Base-by-base conservation (phyloP, 2,113 vertebrate genomes). In the Entelurus aequoreus region DNA sequence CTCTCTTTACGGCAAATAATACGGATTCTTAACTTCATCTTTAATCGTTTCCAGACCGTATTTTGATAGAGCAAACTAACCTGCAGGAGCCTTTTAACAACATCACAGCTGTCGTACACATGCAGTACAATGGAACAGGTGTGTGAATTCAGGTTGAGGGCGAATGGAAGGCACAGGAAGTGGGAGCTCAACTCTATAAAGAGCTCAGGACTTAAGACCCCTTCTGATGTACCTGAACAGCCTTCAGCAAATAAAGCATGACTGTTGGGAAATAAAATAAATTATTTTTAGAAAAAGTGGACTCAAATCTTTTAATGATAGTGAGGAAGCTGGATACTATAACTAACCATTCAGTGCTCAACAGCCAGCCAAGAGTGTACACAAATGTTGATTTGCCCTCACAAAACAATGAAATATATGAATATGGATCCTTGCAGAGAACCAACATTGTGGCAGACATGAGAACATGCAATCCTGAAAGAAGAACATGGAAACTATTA, bases 131-230 rank as follows among this genome's bases (percentile, higher is more conserved):
- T 6, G 40, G 65, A 71, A 76, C 65, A 60, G 62, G 79, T 85
- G 73, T 40, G 67, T 9, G 80, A 47, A 21, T 86, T 84, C 57
- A 91, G 70, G 51, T 90, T 86, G 78, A 90, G 57, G 55, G 88
- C 84, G 4, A 91, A 90, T 0, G 90, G 91, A 66, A 92, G 87
- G 75, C 89, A 89, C 63, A 92, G 72, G 66, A 92, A 66, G 62
- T 84, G 85, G 84, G 88, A 92, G 86, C 86, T 88, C 76, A 89
- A 74, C 65, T 79, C 21, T 1, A 83, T 77, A 55, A 92, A 65
- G 55, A 72, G 84, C 80, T 66, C 60, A n/a, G 49, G 53, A 75
- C 54, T 79, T 59, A 36, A 62, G 65, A 77, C 77, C 59, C 62
- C 68, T 62, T 81, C 81, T 10, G 4, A 42, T 19, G 61, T 76